Conservation (phyloP, 1,140 invertebrate genomes). For the Schlechtendalia chinensis region DNA sequence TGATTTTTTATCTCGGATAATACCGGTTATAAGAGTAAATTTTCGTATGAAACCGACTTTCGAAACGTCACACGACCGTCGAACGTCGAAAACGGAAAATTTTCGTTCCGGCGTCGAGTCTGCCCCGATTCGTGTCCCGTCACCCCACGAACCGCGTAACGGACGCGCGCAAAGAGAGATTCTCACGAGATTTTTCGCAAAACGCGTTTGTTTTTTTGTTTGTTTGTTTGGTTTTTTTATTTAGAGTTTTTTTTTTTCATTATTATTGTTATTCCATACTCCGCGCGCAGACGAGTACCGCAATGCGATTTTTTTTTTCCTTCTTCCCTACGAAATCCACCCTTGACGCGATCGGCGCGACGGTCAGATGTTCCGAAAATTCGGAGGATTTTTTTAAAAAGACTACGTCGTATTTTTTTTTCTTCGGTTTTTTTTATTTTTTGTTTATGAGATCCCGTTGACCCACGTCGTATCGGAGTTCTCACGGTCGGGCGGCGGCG, state of each 20-base stretch:
- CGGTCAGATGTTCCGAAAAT: slow-evolving; percentile 30
- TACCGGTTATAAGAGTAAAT: too few relatives aligned
- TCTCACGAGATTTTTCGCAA: slow-evolving; percentile 31
- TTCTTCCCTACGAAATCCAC: background rate
- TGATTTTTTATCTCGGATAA: too few relatives aligned
- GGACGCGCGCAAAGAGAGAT: background rate
- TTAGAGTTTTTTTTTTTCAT: too few relatives aligned
- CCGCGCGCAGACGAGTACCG: background rate
- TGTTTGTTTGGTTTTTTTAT: too few relatives aligned
- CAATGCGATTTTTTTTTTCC: slow-evolving; percentile 17
- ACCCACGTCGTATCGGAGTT: background rate
- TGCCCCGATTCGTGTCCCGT: too few relatives aligned
- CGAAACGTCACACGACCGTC: too few relatives aligned
- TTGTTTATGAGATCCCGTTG: slow-evolving; percentile 35
- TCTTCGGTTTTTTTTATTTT: background rate
- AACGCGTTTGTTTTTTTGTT: background rate
- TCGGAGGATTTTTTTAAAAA: slow-evolving; percentile 25
- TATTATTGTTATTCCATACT: too few relatives aligned
- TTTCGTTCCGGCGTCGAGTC: too few relatives aligned
- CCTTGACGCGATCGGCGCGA: background rate
- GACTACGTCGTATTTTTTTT: background rate
- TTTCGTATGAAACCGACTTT: too few relatives aligned
- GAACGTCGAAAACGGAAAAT: too few relatives aligned
- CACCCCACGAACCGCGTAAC: too few relatives aligned
- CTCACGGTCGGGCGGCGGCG: background rate